A percentile compares a stretch with the other conserved stretches of the same genome.
Conservation (phyloP, 2,888 invertebrate species). For the Anthrax anthrax region DNA sequence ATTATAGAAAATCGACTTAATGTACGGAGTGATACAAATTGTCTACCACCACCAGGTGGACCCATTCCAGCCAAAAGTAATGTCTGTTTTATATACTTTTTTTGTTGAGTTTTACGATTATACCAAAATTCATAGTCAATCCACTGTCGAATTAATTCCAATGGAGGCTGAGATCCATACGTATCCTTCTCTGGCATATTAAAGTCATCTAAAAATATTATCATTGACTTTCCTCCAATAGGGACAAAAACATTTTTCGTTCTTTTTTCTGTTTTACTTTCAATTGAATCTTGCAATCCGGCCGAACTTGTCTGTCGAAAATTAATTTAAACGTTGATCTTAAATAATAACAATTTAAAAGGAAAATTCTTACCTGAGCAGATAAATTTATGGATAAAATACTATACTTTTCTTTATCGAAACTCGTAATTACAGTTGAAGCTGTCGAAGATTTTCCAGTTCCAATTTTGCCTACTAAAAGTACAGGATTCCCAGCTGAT, state of each 20-base stretch:
- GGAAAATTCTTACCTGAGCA: slow-evolving; percentile 42
- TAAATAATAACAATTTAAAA: not conserved
- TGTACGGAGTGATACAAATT: slow-evolving; percentile 61
- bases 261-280: slow-evolving; percentile 73
- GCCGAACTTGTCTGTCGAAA: slow-evolving; percentile 54
- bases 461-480: slow-evolving; percentile 75
- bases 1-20: slow-evolving; percentile 62
- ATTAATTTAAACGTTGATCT: too few relatives aligned
- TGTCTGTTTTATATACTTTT: slow-evolving; percentile 65
- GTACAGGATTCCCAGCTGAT: slow-evolving; percentile 49
- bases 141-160: slow-evolving; percentile 74
- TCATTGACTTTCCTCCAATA: slow-evolving; percentile 65
- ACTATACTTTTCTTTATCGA: slow-evolving; percentile 43
- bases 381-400: slow-evolving; percentile 73
- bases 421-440: slow-evolving; percentile 44
- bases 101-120: slow-evolving; percentile 61
- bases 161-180: slow-evolving; percentile 78
- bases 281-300: slow-evolving; percentile 73
- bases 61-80: slow-evolving; percentile 69
- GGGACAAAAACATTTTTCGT: slow-evolving; percentile 75
- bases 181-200: slow-evolving; percentile 84
- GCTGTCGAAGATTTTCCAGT: slow-evolving; percentile 75
- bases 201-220: slow-evolving; percentile 81
- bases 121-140: slow-evolving; percentile 86
- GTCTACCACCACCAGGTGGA: slow-evolving; percentile 75